phyloP scores from a whole-genome alignment of 2,888 invertebrate genomes.

The Iselma pallidipennis region DNA sequence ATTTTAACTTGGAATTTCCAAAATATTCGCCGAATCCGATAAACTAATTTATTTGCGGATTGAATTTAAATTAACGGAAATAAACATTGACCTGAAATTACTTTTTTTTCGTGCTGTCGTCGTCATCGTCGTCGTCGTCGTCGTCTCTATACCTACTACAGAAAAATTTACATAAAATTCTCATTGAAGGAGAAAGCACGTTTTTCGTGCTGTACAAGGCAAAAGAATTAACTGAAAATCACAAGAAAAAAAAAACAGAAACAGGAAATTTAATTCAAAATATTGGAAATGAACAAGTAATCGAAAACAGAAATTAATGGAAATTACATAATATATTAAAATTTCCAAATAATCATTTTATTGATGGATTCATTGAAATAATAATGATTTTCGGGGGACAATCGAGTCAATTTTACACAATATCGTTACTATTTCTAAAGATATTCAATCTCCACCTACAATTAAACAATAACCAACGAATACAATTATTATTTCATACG shows the following conservation, averaged over 20 bases:
- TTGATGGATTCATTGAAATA: too few relatives aligned
- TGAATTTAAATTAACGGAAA: background rate
- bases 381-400: too few relatives aligned
- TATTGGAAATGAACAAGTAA: background rate
- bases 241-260: too few relatives aligned
- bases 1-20: too few relatives aligned
- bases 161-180: background rate
- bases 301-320: background rate
- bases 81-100: background rate
- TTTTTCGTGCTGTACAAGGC: background rate
- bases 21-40: background rate
- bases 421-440: background rate
- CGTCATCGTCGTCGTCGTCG: too few relatives aligned
- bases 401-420: too few relatives aligned
- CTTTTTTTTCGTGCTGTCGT: background rate
- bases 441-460: conserved; percentile 11
- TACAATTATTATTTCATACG: conserved; percentile 13
- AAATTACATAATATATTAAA: background rate
- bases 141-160: background rate
- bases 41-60: background rate
- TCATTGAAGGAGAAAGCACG: background rate
- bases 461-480: conserved; percentile 20
- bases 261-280: background rate
- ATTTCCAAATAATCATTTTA: background rate
- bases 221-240: background rate